These are phyloP conservation scores for Speoplatyrhinus poulsoni DNA, from an alignment of 2,113 vertebrate species.

Conservation along the genomic window DNA sequence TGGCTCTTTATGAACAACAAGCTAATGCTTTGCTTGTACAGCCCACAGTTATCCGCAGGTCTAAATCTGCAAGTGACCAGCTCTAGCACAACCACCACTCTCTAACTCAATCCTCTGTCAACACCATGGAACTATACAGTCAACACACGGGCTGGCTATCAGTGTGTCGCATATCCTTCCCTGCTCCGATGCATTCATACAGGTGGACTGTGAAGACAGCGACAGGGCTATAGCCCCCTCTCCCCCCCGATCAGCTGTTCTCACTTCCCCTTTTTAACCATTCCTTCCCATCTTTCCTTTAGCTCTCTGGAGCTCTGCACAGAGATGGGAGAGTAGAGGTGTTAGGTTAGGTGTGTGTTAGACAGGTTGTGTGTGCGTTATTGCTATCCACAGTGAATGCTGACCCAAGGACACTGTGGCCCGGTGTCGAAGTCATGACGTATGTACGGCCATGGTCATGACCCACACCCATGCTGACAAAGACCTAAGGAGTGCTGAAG, in stretches of 20 bases:
- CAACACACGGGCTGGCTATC: not conserved
- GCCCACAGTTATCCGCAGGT: slow-evolving; percentile 6
- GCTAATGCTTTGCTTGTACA: not conserved
- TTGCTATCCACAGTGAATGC: not conserved
- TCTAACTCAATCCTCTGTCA: not conserved
- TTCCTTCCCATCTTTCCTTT: not conserved
- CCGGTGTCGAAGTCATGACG: not conserved
- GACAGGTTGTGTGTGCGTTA: too few species aligned
- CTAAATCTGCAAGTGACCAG: slow-evolving; percentile 14
- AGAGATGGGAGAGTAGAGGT: not conserved
- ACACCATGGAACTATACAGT: not conserved
- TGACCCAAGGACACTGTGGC: not conserved
- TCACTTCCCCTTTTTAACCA: slow-evolving; percentile 21
- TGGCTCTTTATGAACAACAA: not conserved
- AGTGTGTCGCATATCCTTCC: not conserved
- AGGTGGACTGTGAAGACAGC: slow-evolving; percentile 24
- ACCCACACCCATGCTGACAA: not conserved
- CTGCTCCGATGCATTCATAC: slow-evolving; percentile 9
- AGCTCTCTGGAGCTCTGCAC: not conserved
- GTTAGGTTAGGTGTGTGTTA: not conserved
- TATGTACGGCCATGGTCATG: not conserved
- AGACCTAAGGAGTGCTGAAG: not conserved
- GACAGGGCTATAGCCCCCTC: not conserved
- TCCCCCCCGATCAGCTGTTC: slow-evolving; percentile 30
- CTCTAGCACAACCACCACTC: not conserved